phyloP scores from a whole-genome alignment of 2,797 vertebrate genomes.

The Acanthornis magna region DNA sequence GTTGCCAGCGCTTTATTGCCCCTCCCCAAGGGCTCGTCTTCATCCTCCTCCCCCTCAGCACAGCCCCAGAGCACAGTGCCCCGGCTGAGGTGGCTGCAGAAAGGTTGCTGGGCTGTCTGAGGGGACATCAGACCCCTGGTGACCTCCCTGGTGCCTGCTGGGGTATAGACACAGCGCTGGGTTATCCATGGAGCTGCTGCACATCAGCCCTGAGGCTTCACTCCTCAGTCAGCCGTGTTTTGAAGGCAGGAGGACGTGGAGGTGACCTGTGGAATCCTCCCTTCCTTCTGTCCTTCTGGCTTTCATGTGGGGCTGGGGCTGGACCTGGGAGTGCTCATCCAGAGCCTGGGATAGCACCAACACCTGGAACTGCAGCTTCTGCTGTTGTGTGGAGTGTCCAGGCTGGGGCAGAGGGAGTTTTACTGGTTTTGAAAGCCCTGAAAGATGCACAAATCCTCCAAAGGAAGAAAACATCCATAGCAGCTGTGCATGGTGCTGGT shows the following conservation, averaged over 20 bases:
- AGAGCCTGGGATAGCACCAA: neutral
- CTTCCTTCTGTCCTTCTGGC: neutral
- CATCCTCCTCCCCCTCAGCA: neutral
- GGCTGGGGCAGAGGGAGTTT: neutral
- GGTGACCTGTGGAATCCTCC: neutral
- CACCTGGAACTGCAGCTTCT: neutral
- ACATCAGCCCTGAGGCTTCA: rapidly evolving
- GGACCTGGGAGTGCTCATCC: neutral
- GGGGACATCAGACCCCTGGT: neutral
- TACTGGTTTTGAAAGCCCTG: neutral
- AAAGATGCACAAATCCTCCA: neutral
- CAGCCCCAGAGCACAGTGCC: rapidly evolving
- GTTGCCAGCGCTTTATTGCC: neutral
- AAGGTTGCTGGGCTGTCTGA: neutral
- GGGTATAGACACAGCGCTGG: neutral
- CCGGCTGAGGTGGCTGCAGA: neutral
- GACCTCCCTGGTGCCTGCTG: neutral
- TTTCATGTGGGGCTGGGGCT: neutral
- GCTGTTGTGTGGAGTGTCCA: neutral
- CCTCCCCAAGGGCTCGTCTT: neutral
- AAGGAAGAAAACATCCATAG: neutral
- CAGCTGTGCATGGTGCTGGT: neutral
- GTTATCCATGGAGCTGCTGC: neutral
- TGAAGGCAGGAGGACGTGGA: neutral
- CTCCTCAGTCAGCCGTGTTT: neutral